Percentiles rank a stretch among this genome's conserved stretches.
phyloP scores from a whole-genome alignment of 2,888 invertebrate genomes.

The Caenorhabditis sp. region DNA sequence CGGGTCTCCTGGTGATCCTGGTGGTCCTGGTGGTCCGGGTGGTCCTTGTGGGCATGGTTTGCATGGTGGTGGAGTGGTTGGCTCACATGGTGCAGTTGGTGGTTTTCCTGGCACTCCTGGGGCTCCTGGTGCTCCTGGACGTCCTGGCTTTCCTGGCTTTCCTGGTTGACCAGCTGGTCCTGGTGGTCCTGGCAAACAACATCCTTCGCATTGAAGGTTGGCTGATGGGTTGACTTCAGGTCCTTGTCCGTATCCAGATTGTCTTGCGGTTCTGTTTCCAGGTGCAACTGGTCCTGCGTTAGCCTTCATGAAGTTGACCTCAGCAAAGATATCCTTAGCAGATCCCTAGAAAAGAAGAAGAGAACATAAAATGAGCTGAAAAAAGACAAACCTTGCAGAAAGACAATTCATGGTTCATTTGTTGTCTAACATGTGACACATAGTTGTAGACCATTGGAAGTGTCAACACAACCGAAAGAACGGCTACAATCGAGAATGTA shows the following conservation, averaged over 20 bases:
- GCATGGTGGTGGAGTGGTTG: slow-evolving; percentile 58
- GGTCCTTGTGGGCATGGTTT: slow-evolving; percentile 60
- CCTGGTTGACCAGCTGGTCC: slow-evolving; percentile 65
- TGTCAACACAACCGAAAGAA: slow-evolving; percentile 57
- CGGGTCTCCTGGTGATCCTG: slow-evolving; percentile 64
- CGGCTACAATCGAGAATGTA: slow-evolving; percentile 59
- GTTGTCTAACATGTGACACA: slow-evolving; percentile 51
- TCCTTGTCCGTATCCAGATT: slow-evolving; percentile 45
- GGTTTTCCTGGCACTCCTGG: slow-evolving; percentile 56
- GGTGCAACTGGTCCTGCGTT: slow-evolving; percentile 50
- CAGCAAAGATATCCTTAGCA: slow-evolving; percentile 66
- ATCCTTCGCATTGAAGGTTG: slow-evolving; percentile 59
- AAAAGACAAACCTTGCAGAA: slow-evolving; percentile 48
- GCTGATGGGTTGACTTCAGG: slow-evolving; percentile 53
- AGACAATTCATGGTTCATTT: slow-evolving; percentile 51
- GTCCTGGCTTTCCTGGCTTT: slow-evolving; percentile 58
- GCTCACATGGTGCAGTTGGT: slow-evolving; percentile 54
- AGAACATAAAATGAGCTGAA: neutral
- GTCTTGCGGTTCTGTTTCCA: slow-evolving; percentile 62
- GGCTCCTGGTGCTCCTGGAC: slow-evolving; percentile 60
- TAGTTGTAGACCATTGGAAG: slow-evolving; percentile 62
- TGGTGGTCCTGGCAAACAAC: slow-evolving; percentile 64
- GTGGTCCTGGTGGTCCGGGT: slow-evolving; percentile 60
- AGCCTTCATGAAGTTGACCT: slow-evolving; percentile 64
- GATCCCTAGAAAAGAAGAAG: slow-evolving; percentile 56